phyloP scores from a whole-genome alignment of 2,113 vertebrate species.

The Ictalurus punctatus region DNA sequence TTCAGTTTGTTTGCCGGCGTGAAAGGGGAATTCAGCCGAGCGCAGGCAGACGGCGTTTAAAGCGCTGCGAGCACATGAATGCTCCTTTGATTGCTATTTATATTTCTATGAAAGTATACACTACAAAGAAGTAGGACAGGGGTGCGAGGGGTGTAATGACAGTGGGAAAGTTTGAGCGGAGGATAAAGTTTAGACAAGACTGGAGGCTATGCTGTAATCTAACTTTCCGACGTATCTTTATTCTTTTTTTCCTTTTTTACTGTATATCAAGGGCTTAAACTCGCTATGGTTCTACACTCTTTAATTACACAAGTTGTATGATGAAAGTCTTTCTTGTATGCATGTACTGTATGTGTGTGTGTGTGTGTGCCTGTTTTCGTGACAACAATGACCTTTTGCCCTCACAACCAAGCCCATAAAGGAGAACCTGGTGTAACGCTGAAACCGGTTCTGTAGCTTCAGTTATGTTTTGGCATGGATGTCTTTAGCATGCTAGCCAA shows the following conservation, averaged over 20 bases:
- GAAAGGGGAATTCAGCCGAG: constrained; percentile 26
- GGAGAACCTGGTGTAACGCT: constrained; percentile 22
- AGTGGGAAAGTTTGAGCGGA: constrained; percentile 35
- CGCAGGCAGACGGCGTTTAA: not conserved
- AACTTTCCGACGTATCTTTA: constrained; percentile 21
- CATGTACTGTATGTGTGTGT: not conserved
- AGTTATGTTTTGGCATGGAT: constrained; percentile 25
- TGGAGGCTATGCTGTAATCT: constrained; percentile 30
- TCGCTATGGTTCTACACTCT: not conserved
- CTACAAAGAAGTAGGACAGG: constrained; percentile 19
- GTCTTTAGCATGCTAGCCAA: not conserved
- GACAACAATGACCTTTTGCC: constrained; percentile 41
- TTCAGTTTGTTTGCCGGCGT: not conserved
- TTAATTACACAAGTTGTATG: constrained; percentile 28
- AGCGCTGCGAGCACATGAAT: constrained; percentile 10
- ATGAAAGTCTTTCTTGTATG: not conserved
- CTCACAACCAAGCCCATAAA: constrained; percentile 13
- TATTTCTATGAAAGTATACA: constrained; percentile 26
- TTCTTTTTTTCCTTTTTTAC: not conserved
- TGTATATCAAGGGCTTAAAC: constrained; percentile 3
- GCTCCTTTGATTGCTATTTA: constrained; percentile 39
- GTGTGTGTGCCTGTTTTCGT: constrained; percentile 8
- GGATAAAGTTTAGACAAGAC: constrained; percentile 43
- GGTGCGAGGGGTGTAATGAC: constrained; percentile 26
- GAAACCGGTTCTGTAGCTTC: constrained; percentile 45